Base-by-base conservation (phyloP, 2,888 invertebrate species). In the Anaspis maculata region DNA sequence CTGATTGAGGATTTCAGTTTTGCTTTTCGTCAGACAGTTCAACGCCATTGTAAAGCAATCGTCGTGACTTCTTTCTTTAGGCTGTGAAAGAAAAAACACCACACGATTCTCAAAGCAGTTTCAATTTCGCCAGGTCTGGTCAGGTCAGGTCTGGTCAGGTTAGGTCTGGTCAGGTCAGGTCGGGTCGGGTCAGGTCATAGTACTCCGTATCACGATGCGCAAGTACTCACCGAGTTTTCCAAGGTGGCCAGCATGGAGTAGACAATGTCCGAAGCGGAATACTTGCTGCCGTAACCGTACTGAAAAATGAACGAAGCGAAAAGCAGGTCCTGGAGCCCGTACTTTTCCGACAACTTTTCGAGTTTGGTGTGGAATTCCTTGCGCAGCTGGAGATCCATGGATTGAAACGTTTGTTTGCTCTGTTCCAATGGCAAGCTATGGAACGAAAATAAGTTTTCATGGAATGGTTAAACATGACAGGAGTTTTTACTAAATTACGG, bases 321-420 rank as follows among this genome's bases (percentile, higher is more conserved):
- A 0, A 83, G 69, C 9, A 90, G 71, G 34, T 77, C 74, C 1
- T 80, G 74, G 31, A 92, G 69, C 41, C 74, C 72, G 57, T 83
- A 86, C 47, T 77, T 79, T 37, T 74, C 73, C 0, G 74, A 66
- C 0, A 79, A 67, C 30, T 76, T 72, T 56, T 83, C 81, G 23
- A 89, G 61, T 55, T 80, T 76, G 13, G 75, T 64, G 26, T 81
- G 77, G 55, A 92, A 79, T 46, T 83, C 79, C 27, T 79, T 77
- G 1, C 89, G 76, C 13, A 92, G 69, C 21, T 77, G 74, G 42
- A 91, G 72, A 64, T 95, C 94, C 95, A 96, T 95, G 0, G 90
- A 76, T 28, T 74, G 70, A 63, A 79, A 95, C 34, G 82, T 77
- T 59, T 95, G 94, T 15, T 78, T 76, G 24, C 91, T 89, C 64